Evolutionary conservation across 2,797 vertebrate genomes (phyloP), one percentile per base, ranked within the genome.

Genomic region (Esox lucius): DNA sequence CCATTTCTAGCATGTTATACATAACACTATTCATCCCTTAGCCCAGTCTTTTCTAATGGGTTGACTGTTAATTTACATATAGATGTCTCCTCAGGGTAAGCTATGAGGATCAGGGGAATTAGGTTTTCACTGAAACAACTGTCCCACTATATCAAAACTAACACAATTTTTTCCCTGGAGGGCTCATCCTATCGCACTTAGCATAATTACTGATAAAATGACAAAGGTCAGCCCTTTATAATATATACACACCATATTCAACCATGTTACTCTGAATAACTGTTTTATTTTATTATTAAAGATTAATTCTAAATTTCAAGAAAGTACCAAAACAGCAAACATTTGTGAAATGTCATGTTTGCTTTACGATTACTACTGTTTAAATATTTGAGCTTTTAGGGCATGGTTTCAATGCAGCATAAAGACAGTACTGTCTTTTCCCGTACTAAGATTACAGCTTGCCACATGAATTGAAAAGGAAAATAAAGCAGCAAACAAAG

Each of bases 311-410:
- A 78, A 35, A 75, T 76, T 85, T 81, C 24, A 82, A 78, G 75
- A 26, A n/a, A 70, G 56, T 81, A 65, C 69, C 85, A 75, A 85
- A 76, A 86, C 79, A 86, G 79, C 83, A 80, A 88, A 88, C 78
- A 86, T 6, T 39, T 70, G 1, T 16, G 31, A 81, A 87, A 85
- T 86, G 84, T 79, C 80, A 85, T 6, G 79, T 88, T 89, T 82
- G 80, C 78, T 83, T 84, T 80, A 39, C 81, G 75, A 84, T 84
- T 69, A 74, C 71, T 81, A 8, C 84, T 85, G 83, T 87, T 86
- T 87, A 85, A 87, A 83, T 85, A 85, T 42, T 84, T 73, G 69
- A 71, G 22, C 68, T 79, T 53, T 75, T 13, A 13, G 80, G 65
- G 68, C 67, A 77, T 78, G 80, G 80, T 78, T 81, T 68, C 33